Conservation (phyloP, 2,888 invertebrate genomes). For the Archaeoteleia sp. region DNA sequence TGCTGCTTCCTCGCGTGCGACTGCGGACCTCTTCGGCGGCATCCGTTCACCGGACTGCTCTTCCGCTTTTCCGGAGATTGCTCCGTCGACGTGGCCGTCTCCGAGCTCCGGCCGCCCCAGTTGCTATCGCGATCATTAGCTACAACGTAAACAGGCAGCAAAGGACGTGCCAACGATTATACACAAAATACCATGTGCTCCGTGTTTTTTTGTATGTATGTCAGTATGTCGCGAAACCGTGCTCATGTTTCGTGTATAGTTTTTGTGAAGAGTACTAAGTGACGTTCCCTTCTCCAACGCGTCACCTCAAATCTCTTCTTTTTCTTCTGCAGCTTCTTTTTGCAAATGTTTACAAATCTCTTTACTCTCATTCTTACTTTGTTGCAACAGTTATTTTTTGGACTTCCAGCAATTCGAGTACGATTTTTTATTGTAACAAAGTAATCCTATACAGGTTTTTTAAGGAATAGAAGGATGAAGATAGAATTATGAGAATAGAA, state of each 20-base stretch:
- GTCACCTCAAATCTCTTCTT: too few relatives aligned
- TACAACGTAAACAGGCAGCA: slow-evolving; percentile 70
- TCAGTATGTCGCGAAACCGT: background rate
- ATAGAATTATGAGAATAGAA: too few relatives aligned
- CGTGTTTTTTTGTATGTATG: slow-evolving; percentile 1
- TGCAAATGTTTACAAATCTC: too few relatives aligned
- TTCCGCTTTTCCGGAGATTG: slow-evolving; percentile 62
- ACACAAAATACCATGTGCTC: slow-evolving; percentile 50
- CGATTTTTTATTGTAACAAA: too few relatives aligned
- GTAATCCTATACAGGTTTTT: too few relatives aligned
- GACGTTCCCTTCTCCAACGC: too few relatives aligned
- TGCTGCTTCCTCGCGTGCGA: slow-evolving; percentile 60
- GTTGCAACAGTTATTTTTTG: too few relatives aligned
- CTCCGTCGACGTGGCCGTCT: slow-evolving; percentile 37
- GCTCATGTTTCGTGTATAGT: slow-evolving; percentile 16
- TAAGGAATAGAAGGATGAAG: too few relatives aligned
- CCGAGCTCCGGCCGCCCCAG: slow-evolving; percentile 72
- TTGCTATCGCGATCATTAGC: slow-evolving; percentile 69
- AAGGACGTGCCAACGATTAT: slow-evolving; percentile 67
- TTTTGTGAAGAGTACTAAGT: slow-evolving; percentile 2
- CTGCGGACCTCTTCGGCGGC: slow-evolving; percentile 62
- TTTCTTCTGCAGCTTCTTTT: too few relatives aligned
- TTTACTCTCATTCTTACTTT: too few relatives aligned
- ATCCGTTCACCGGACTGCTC: slow-evolving; percentile 59
- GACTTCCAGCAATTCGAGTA: too few relatives aligned